These are phyloP conservation scores for Smutsia gigantea DNA, from an alignment of 2,797 vertebrate species.

Conservation along the genomic window DNA sequence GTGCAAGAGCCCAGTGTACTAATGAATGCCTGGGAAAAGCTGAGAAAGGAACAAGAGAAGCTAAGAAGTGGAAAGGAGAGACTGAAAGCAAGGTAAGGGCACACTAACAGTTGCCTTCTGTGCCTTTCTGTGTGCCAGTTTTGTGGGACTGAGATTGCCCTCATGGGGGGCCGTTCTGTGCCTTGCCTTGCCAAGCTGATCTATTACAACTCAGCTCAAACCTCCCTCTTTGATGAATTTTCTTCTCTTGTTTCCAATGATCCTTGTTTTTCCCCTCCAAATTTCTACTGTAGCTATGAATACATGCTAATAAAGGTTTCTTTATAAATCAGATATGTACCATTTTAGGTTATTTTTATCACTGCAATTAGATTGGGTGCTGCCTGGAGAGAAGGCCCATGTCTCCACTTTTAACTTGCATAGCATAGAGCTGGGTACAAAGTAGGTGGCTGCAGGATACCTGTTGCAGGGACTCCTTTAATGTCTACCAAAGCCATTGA, in stretches of 20 bases:
- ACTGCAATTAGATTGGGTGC: background rate
- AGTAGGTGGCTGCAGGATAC: background rate
- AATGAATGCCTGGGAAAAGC: background rate
- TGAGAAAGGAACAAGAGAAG: background rate
- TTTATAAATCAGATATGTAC: background rate
- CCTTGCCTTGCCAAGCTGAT: background rate
- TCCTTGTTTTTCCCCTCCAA: background rate
- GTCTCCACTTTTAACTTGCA: background rate
- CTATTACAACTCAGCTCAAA: background rate
- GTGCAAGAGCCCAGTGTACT: background rate
- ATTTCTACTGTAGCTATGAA: background rate
- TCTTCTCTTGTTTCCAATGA: background rate
- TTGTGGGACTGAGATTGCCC: background rate
- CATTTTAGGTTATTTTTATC: background rate
- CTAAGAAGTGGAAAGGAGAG: background rate
- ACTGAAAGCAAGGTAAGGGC: background rate
- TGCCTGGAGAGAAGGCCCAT: background rate
- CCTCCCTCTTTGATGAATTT: background rate
- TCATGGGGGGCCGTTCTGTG: background rate
- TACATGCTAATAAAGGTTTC: background rate
- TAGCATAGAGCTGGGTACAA: background rate
- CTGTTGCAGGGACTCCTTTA: background rate
- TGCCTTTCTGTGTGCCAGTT: background rate
- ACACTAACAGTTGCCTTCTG: background rate
- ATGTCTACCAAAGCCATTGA: background rate